phyloP scores from a whole-genome alignment of 2,113 vertebrate genomes.

The Arothron firmamentum region DNA sequence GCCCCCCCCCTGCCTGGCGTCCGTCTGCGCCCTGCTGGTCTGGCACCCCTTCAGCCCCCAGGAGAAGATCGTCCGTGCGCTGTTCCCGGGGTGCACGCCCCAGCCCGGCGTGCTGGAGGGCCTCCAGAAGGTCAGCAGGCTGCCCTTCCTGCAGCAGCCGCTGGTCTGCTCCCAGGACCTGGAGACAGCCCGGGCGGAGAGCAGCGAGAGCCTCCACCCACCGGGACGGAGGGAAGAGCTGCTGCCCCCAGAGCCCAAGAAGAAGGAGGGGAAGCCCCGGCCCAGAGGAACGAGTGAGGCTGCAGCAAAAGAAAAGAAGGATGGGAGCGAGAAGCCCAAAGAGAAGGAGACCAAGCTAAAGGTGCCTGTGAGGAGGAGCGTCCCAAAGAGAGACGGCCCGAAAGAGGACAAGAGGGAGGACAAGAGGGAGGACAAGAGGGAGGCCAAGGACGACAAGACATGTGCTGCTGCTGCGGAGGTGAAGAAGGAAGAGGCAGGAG shows the following conservation, averaged over 20 bases:
- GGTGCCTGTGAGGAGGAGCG: conserved; percentile 63
- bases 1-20: conserved; percentile 76
- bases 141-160: conserved; percentile 83
- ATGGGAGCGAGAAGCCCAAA: conserved; percentile 74
- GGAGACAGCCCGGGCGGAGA: conserved; percentile 75
- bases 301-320: conserved; percentile 49
- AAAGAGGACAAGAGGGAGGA: conserved; percentile 76
- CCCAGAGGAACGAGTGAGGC: conserved; percentile 59
- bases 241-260: conserved; percentile 62
- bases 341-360: conserved; percentile 54
- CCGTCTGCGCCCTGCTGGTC: conserved; percentile 85
- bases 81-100: conserved; percentile 89
- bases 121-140: conserved; percentile 84
- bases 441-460: no score
- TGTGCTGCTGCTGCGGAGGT: no score
- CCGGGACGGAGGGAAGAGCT: conserved; percentile 59
- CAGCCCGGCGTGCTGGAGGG: conserved; percentile 86
- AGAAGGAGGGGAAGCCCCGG: conserved; percentile 71
- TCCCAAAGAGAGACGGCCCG: conserved; percentile 72
- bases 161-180: conserved; percentile 81
- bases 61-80: conserved; percentile 86
- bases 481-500: conserved; percentile 38
- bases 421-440: no score
- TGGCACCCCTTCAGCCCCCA: conserved; percentile 84
- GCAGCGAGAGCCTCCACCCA: conserved; percentile 88